Base-by-base conservation (phyloP, 2,888 invertebrate genomes). In the Gastrophysa polygoni region DNA sequence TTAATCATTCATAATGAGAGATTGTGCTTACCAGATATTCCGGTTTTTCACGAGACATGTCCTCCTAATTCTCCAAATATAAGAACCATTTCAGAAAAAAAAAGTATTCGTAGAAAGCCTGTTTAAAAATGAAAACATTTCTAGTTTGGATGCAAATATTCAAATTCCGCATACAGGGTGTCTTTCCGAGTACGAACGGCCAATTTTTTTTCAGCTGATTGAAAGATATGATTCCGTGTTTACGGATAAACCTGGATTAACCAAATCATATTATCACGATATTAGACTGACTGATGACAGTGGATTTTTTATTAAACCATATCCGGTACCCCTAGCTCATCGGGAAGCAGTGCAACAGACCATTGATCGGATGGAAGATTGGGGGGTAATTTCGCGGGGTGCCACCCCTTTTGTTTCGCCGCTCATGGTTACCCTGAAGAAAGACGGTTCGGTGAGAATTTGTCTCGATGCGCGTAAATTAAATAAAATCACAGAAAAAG, bases 391-490 rank as follows among this genome's bases (percentile, higher is more conserved):
- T 16, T 70, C 70, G 55, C 34, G 72, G 47, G 70, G 71, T 0
- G 50, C 50, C 6, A 75, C 71, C 44, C 67, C 69, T 0, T 75
- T 70, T 57, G 64, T 71, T 20, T 74, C 73, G 32, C 75, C 72
- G 0, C 44, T 74, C 4, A 62, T 71, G 2, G 66, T 68, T 8
- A 69, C 72, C 0, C 16, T 66, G 10, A 77, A 74, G 52, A 72
- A 67, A 46, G 71, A 75, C 49, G 71, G 69, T 0, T 58, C 63
- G 8, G 54, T 75, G 1, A 61, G 75, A 8, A 61, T 75, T 7
- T 72, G 73, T 54, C 50, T 73, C 8, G 75, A 75, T 52, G 73
- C 74, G 0, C 34, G 75, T n/a, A 68, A 62, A 50, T 28, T 75
- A 0, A 76, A 77, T 60, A 61, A 61, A 28, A 43, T 68, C 24